Percentiles rank a stretch among this genome's conserved stretches.
phyloP scores from a whole-genome alignment of 2,888 invertebrate species.

The Chalcosyrphus nemorum region DNA sequence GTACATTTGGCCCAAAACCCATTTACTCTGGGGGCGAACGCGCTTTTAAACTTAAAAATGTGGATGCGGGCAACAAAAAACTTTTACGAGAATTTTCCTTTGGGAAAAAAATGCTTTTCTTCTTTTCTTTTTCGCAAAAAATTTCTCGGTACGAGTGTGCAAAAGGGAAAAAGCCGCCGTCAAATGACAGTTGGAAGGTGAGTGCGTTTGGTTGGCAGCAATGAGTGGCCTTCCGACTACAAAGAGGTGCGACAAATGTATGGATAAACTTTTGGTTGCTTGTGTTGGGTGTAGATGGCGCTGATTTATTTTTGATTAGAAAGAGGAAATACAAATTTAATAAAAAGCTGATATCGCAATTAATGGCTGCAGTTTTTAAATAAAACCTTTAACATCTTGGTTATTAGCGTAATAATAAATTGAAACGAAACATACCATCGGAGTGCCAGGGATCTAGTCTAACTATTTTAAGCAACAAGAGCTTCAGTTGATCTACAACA shows the following conservation, averaged over 20 bases:
- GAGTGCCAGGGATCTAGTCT: too few relatives aligned
- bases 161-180: conserved; percentile 68
- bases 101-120: not conserved
- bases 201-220: conserved; percentile 27
- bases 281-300: not conserved
- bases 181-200: conserved; percentile 58
- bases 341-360: too few relatives aligned
- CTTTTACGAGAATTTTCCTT: conserved; percentile 1
- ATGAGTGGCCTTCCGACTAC: not conserved
- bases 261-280: not conserved
- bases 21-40: conserved; percentile 35
- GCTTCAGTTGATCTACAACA: too few relatives aligned
- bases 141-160: conserved; percentile 11
- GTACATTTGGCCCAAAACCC: conserved; percentile 70
- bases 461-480: too few relatives aligned
- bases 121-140: conserved; percentile 41
- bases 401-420: too few relatives aligned
- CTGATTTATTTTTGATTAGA: not conserved
- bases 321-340: too few relatives aligned
- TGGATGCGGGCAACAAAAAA: too few relatives aligned
- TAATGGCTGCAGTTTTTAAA: too few relatives aligned
- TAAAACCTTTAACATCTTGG: too few relatives aligned
- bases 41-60: too few relatives aligned
- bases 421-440: too few relatives aligned
- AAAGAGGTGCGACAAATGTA: conserved; percentile 24